Percentiles rank a stretch among this genome's conserved stretches.
Conservation (phyloP, 2,888 invertebrate genomes). For the Choreutis nemorana region DNA sequence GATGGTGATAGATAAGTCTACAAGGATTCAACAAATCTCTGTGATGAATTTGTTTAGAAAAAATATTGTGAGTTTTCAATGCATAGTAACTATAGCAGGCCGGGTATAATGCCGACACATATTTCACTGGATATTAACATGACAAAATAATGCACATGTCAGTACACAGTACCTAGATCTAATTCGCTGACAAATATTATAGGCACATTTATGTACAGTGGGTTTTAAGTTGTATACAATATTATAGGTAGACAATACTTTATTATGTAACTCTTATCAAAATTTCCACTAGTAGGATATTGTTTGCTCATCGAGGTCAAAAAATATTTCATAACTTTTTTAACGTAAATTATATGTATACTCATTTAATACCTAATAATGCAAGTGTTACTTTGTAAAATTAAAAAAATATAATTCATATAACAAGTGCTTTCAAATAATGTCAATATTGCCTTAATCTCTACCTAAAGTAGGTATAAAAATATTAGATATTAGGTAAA, state of each 20-base stretch:
- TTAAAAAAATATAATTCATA: constrained; percentile 28
- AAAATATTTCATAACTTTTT: too few species aligned
- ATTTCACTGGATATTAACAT: constrained; percentile 25
- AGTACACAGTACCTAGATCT: constrained; percentile 18
- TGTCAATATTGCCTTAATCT: constrained; percentile 32
- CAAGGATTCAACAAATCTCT: constrained; percentile 52
- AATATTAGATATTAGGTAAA: constrained; percentile 29
- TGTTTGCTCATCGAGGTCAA: too few species aligned
- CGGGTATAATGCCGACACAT: constrained; percentile 9
- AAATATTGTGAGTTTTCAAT: constrained; percentile 40
- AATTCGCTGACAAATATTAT: too few species aligned
- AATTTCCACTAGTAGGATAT: too few species aligned
- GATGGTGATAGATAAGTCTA: constrained; percentile 37
- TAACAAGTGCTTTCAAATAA: constrained; percentile 22
- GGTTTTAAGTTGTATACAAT: too few species aligned
- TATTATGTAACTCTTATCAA: too few species aligned
- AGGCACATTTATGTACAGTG: too few species aligned
- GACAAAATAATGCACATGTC: constrained; percentile 30
- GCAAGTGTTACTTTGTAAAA: constrained; percentile 31
- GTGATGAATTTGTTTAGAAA: constrained; percentile 57
- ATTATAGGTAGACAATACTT: too few species aligned
- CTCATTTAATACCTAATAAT: too few species aligned
- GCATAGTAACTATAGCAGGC: too few species aligned
- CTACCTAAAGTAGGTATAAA: constrained; percentile 28
- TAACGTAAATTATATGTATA: too few species aligned